phyloP scores from a whole-genome alignment of 1,140 invertebrate genomes.

The Ladona fulva region DNA sequence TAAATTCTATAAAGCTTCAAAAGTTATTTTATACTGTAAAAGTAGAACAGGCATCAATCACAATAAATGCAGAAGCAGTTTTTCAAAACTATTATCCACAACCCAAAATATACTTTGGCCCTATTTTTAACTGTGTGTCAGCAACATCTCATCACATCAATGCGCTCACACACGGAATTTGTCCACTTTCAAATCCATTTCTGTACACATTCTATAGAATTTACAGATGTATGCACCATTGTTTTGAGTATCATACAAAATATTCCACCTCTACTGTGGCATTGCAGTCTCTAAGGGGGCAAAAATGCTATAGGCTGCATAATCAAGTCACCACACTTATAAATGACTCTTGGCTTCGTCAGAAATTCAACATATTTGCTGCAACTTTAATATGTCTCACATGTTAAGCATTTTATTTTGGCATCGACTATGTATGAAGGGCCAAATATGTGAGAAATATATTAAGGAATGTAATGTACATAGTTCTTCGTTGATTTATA shows the following conservation, averaged over 20 bases:
- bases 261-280: constrained; percentile 23
- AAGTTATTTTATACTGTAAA: constrained; percentile 20
- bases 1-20: constrained; percentile 24
- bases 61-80: constrained; percentile 25
- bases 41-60: constrained; percentile 24
- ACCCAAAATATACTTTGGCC: constrained; percentile 24
- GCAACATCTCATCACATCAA: constrained; percentile 20
- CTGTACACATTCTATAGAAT: constrained; percentile 23
- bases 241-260: constrained; percentile 26
- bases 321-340: constrained; percentile 16
- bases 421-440: constrained; percentile 23
- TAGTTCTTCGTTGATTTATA: constrained; percentile 25
- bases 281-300: constrained; percentile 22
- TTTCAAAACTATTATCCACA: constrained; percentile 25
- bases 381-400: constrained; percentile 25
- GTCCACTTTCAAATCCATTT: constrained; percentile 20
- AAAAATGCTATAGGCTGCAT: constrained; percentile 22
- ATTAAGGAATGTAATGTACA: constrained; percentile 25
- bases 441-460: constrained; percentile 24
- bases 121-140: constrained; percentile 20
- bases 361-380: constrained; percentile 22
- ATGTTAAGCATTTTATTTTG: constrained; percentile 23
- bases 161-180: constrained; percentile 13
- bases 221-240: constrained; percentile 25
- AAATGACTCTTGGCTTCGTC: constrained; percentile 20